phyloP scores from a whole-genome alignment of 2,113 vertebrate genomes.

The Crotalus helleri region DNA sequence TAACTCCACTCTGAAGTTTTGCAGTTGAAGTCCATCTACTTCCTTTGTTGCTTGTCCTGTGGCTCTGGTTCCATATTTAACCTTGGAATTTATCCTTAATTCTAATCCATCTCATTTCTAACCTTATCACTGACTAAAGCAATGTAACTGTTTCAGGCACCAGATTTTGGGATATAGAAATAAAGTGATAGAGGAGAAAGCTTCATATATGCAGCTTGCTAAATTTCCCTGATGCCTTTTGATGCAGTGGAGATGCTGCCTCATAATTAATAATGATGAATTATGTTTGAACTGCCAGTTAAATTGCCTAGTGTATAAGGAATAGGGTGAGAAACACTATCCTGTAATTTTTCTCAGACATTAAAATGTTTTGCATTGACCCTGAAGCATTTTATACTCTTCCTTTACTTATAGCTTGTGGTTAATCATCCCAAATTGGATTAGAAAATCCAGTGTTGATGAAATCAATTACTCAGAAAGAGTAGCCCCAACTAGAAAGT shows the following conservation, averaged over 20 bases:
- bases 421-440: background rate
- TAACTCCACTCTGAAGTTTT: background rate
- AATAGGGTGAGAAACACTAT: background rate
- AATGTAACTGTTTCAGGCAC: background rate
- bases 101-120: background rate
- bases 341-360: background rate
- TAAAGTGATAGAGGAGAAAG: background rate
- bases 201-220: background rate
- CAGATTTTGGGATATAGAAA: background rate
- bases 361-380: background rate
- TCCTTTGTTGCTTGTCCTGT: background rate
- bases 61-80: background rate
- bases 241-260: background rate
- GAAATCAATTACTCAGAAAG: background rate
- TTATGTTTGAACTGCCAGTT: background rate
- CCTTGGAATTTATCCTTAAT: background rate
- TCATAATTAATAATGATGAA: background rate
- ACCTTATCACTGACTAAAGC: background rate
- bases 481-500: background rate
- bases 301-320: background rate
- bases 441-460: background rate
- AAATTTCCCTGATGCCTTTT: background rate
- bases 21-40: background rate
- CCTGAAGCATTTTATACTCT: background rate
- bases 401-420: background rate